phyloP scores from a whole-genome alignment of 1,140 invertebrate species.

The Tetragonula clypearis region DNA sequence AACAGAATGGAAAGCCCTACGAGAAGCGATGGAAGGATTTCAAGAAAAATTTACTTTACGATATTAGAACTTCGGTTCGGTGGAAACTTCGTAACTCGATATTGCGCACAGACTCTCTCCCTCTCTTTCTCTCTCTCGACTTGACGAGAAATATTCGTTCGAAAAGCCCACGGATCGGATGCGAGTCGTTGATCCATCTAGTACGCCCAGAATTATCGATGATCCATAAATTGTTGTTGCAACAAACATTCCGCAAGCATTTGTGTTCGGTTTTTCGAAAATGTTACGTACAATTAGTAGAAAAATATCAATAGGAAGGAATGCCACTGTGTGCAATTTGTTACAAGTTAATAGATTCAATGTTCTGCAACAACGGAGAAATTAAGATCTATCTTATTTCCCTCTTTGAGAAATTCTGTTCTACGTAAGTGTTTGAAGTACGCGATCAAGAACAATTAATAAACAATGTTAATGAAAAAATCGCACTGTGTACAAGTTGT shows the following conservation, averaged over 20 bases:
- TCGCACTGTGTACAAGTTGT: not conserved
- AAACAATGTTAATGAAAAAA: no score
- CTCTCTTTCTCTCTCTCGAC: not conserved
- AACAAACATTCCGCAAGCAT: not conserved
- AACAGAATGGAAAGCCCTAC: not conserved
- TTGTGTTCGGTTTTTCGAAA: not conserved
- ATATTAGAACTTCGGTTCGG: constrained; percentile 16
- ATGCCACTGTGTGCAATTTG: no score
- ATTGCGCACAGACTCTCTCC: not conserved
- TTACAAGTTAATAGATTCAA: no score
- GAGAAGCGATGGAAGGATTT: not conserved
- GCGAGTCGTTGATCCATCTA: not conserved
- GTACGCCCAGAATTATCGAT: not conserved
- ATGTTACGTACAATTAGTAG: not conserved
- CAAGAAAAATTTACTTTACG: constrained; percentile 30
- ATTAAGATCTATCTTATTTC: no score
- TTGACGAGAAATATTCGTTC: not conserved
- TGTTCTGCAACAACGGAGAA: not conserved
- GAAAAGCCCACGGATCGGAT: not conserved
- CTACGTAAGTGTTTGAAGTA: no score
- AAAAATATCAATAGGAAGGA: no score
- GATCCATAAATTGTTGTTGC: not conserved
- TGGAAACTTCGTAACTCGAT: constrained; percentile 22
- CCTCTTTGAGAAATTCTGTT: not conserved
- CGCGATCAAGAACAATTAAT: no score